Evolutionary conservation across 2,888 invertebrate species (phyloP).

Genomic region (Pandemis cinnamomeana): DNA sequence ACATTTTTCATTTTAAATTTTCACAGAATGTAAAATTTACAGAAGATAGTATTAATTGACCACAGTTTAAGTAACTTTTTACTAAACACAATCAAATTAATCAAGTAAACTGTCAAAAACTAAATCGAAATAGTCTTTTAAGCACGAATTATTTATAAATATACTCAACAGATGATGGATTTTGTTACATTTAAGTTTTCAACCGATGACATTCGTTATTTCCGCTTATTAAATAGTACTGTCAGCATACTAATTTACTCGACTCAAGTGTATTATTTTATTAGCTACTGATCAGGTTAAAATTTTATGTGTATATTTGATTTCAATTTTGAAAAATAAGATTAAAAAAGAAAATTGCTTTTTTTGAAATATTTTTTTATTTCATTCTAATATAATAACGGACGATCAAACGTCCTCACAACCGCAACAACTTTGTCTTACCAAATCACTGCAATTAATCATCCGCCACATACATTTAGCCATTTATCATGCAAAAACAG

Average conservation of each 20-base stretch:
- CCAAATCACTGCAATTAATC: conserved; percentile 29
- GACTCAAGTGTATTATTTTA: neutral
- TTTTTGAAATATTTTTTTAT: neutral
- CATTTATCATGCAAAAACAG: conserved; percentile 31
- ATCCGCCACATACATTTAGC: conserved; percentile 14
- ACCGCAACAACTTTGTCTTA: neutral
- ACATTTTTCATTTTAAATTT: no score
- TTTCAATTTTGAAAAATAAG: no score
- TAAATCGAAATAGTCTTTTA: conserved; percentile 1
- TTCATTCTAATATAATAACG: neutral
- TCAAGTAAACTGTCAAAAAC: neutral
- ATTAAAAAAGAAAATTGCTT: no score
- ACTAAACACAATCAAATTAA: neutral
- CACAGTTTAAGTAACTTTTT: neutral
- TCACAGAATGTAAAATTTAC: no score
- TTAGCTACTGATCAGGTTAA: no score
- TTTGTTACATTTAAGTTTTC: conserved; percentile 23
- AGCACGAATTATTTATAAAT: neutral
- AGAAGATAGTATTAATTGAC: no score
- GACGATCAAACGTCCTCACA: neutral
- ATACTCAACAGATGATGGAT: conserved; percentile 30
- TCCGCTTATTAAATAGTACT: conserved; percentile 32
- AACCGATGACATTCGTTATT: conserved; percentile 36
- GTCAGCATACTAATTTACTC: conserved; percentile 12
- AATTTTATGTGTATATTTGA: no score